These are phyloP conservation scores for Rhynchotus rufescens DNA, from an alignment of 2,797 vertebrate genomes.

Conservation along the genomic window DNA sequence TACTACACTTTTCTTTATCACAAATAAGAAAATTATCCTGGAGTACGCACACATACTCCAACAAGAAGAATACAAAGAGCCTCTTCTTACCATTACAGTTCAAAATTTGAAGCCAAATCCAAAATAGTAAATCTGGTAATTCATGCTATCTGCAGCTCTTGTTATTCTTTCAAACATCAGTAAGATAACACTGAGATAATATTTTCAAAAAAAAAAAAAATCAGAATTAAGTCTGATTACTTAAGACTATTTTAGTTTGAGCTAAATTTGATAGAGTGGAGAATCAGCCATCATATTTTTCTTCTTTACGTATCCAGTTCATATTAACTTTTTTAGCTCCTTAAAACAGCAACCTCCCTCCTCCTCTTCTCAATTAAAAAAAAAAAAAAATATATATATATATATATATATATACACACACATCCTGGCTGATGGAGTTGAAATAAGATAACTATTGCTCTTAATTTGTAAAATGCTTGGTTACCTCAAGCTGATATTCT, in stretches of 20 bases:
- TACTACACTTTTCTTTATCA: neutral
- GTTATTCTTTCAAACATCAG: neutral
- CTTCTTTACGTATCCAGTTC: neutral
- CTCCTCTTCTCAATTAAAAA: too few relatives aligned
- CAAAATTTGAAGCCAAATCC: neutral
- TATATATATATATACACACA: too few relatives aligned
- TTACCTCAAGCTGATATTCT: neutral
- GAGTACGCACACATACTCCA: neutral
- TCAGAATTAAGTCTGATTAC: neutral
- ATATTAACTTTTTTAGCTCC: too few relatives aligned
- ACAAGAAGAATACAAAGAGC: neutral
- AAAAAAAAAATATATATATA: too few relatives aligned
- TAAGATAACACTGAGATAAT: neutral
- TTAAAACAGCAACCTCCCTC: too few relatives aligned
- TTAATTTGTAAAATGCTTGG: neutral
- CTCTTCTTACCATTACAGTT: neutral
- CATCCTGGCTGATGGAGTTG: neutral
- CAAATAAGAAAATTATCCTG: neutral
- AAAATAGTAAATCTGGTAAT: neutral
- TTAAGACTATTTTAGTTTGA: neutral
- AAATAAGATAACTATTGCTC: neutral
- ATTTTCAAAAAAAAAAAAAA: conserved; percentile 12
- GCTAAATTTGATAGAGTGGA: neutral
- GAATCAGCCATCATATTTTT: neutral
- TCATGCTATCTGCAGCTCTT: neutral